Evolutionary conservation across 2,888 invertebrate genomes (phyloP).

Genomic region (Phasia obesa): DNA sequence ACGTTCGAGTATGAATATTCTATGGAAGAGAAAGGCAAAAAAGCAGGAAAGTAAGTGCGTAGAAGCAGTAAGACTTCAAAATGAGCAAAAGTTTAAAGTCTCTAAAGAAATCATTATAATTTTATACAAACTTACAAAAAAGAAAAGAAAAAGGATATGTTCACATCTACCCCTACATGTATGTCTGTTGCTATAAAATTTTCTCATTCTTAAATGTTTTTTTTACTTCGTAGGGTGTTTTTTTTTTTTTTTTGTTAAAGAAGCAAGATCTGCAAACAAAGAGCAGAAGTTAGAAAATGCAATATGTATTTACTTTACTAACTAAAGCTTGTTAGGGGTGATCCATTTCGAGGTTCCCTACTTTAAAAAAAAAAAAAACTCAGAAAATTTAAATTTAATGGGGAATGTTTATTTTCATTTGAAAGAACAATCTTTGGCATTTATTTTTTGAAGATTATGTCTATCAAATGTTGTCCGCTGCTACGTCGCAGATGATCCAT

Average conservation of each 20-base stretch:
- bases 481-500: no score
- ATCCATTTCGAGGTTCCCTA: no score
- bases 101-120: slow-evolving; percentile 63
- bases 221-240: neutral
- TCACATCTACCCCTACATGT: neutral
- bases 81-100: slow-evolving; percentile 61
- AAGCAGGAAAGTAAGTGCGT: slow-evolving; percentile 46
- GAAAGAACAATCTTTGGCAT: no score
- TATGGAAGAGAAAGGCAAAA: neutral
- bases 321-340: no score
- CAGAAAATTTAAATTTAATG: no score
- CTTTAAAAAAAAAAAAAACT: no score
- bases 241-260: neutral
- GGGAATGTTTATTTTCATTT: no score
- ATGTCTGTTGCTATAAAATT: neutral
- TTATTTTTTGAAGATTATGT: no score
- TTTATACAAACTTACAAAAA: slow-evolving; percentile 29
- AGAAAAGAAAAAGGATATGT: neutral
- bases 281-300: neutral
- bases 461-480: no score
- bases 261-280: no score
- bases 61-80: slow-evolving; percentile 47
- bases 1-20: slow-evolving; percentile 51
- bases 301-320: neutral
- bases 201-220: neutral